These are phyloP conservation scores for Hirundichthys speculiger DNA, from an alignment of 2,113 vertebrate species.

Conservation along the genomic window DNA sequence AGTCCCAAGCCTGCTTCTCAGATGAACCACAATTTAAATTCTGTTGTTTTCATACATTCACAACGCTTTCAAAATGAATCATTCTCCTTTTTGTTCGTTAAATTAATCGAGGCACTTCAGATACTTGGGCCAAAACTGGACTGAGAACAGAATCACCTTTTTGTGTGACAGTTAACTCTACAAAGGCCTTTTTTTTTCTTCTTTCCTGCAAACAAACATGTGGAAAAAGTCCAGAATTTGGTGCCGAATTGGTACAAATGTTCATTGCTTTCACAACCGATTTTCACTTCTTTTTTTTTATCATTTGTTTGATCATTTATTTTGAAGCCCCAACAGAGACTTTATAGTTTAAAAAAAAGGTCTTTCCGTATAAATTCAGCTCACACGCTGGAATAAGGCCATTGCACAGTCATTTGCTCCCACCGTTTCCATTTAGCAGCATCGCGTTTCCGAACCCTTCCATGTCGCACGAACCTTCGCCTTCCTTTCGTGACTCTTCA, in stretches of 20 bases:
- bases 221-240: neutral
- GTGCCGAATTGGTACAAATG: slow-evolving; percentile 7
- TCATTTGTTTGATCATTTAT: slow-evolving; percentile 41
- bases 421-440: slow-evolving; percentile 60
- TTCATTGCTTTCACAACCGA: slow-evolving; percentile 11
- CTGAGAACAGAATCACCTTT: slow-evolving; percentile 14
- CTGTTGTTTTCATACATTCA: slow-evolving; percentile 59
- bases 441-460: slow-evolving; percentile 38
- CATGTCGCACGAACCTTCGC: slow-evolving; percentile 16
- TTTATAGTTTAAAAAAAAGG: neutral
- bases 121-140: slow-evolving; percentile 50
- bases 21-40: neutral
- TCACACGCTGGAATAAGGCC: slow-evolving; percentile 32
- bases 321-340: slow-evolving; percentile 25
- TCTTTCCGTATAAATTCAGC: neutral
- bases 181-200: slow-evolving; percentile 40
- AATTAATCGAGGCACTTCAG: slow-evolving; percentile 69
- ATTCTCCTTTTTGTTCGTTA: slow-evolving; percentile 24
- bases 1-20: neutral
- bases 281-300: slow-evolving; percentile 4
- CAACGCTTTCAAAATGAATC: slow-evolving; percentile 52
- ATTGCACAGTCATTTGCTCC: slow-evolving; percentile 36
- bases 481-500: slow-evolving; percentile 47
- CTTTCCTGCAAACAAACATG: neutral
- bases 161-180: slow-evolving; percentile 16